Evolutionary conservation across 2,888 invertebrate genomes (phyloP).

Genomic region (Coleophora flavipennella): DNA sequence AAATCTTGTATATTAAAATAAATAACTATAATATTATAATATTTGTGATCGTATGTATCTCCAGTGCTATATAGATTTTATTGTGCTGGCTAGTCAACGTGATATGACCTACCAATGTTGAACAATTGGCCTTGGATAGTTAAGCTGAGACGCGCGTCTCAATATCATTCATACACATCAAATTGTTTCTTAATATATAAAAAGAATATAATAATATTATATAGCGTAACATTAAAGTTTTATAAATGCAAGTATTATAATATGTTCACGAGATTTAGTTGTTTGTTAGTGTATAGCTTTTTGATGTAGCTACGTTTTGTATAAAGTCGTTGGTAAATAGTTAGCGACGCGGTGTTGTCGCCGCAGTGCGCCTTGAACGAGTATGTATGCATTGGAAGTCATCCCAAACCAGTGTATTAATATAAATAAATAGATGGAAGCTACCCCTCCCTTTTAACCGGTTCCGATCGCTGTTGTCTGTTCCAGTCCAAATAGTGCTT

Average conservation of each 20-base stretch:
- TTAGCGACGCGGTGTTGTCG: neutral
- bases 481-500: slow-evolving; percentile 10
- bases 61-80: slow-evolving; percentile 18
- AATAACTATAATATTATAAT: no score
- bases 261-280: slow-evolving; percentile 39
- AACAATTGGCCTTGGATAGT: slow-evolving; percentile 3
- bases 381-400: neutral
- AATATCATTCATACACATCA: slow-evolving; percentile 65
- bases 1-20: no score
- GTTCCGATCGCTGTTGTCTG: slow-evolving; percentile 9
- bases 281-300: slow-evolving; percentile 56
- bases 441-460: slow-evolving; percentile 8
- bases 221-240: slow-evolving; percentile 35
- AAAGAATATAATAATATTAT: slow-evolving; percentile 29
- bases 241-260: slow-evolving; percentile 30
- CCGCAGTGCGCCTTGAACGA: slow-evolving; percentile 2
- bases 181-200: slow-evolving; percentile 43
- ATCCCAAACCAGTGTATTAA: neutral
- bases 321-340: slow-evolving; percentile 25
- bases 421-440: slow-evolving; percentile 1
- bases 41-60: neutral
- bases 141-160: slow-evolving; percentile 21
- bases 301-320: slow-evolving; percentile 49
- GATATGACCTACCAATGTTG: slow-evolving; percentile 15
- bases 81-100: slow-evolving; percentile 28